Evolutionary conservation across 2,797 vertebrate genomes (phyloP).

Genomic region (Takifugu rubripes): DNA sequence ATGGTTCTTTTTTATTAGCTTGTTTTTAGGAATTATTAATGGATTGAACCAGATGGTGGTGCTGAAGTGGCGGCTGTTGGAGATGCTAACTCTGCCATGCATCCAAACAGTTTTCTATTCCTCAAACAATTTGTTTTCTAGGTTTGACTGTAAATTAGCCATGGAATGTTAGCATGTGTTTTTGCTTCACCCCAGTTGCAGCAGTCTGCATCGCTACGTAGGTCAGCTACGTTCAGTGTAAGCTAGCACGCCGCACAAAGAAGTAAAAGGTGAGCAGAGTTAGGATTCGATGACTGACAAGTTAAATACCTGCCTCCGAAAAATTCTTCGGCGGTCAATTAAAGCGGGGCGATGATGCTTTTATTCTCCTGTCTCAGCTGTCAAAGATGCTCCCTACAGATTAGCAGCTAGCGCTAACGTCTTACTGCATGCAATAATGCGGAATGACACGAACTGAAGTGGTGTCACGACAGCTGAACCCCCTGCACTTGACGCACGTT

Average conservation of each 20-base stretch:
- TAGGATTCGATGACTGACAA: background rate
- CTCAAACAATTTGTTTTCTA: background rate
- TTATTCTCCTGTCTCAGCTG: slow-evolving; percentile 11
- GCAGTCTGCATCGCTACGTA: too few relatives aligned
- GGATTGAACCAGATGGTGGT: too few relatives aligned
- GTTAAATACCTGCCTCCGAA: slow-evolving; percentile 6
- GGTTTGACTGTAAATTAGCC: background rate
- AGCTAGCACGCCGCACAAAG: too few relatives aligned
- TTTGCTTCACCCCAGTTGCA: background rate
- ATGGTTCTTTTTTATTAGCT: too few relatives aligned
- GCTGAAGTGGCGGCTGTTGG: too few relatives aligned
- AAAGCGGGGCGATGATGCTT: slow-evolving; percentile 10
- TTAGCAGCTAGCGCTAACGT: slow-evolving; percentile 8
- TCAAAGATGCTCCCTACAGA: slow-evolving; percentile 14
- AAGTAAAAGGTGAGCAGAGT: too few relatives aligned
- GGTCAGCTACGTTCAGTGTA: too few relatives aligned
- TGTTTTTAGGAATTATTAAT: too few relatives aligned
- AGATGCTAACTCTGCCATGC: too few relatives aligned
- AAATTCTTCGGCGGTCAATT: slow-evolving; percentile 18
- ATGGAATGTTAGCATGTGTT: background rate
- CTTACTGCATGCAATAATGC: slow-evolving; percentile 4
- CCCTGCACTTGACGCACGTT: too few relatives aligned
- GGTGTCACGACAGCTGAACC: too few relatives aligned
- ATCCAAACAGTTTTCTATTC: too few relatives aligned
- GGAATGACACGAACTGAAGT: background rate